Percentiles rank a stretch among this genome's conserved stretches.
These are phyloP conservation scores for Chloroceryle aenea DNA, from an alignment of 2,113 vertebrate genomes.

Conservation along the genomic window DNA sequence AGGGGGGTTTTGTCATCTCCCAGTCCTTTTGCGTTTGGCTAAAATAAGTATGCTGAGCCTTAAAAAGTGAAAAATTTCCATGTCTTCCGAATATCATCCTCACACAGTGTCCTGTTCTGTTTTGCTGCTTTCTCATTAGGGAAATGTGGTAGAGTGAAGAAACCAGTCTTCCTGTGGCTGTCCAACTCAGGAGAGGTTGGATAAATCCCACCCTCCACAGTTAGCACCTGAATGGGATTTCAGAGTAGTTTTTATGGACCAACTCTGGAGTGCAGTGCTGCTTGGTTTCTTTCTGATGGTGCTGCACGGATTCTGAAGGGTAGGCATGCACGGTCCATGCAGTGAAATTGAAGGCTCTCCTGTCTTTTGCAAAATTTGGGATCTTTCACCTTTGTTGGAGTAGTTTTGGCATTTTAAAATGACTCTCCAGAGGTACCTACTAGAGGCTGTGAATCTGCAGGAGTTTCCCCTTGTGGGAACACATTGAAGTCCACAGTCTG, in stretches of 20 bases:
- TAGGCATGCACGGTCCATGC: accelerated
- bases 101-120: neutral
- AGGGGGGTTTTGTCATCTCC: neutral
- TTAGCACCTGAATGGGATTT: neutral
- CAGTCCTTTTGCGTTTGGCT: neutral
- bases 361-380: neutral
- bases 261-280: accelerated
- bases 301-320: neutral
- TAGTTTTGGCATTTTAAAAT: neutral
- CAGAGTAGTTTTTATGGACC: neutral
- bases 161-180: neutral
- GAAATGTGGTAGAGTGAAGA: neutral
- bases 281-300: neutral
- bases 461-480: neutral
- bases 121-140: neutral
- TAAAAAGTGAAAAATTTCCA: neutral
- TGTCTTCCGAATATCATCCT: neutral
- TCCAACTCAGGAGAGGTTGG: neutral
- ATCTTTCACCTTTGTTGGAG: neutral
- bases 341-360: neutral
- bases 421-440: neutral
- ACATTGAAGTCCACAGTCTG: neutral
- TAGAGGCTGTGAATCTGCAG: neutral
- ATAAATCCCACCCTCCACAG: neutral
- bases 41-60: neutral